These are phyloP conservation scores for Rhynchonycteris naso DNA, from an alignment of 2,797 vertebrate genomes.

Conservation along the genomic window DNA sequence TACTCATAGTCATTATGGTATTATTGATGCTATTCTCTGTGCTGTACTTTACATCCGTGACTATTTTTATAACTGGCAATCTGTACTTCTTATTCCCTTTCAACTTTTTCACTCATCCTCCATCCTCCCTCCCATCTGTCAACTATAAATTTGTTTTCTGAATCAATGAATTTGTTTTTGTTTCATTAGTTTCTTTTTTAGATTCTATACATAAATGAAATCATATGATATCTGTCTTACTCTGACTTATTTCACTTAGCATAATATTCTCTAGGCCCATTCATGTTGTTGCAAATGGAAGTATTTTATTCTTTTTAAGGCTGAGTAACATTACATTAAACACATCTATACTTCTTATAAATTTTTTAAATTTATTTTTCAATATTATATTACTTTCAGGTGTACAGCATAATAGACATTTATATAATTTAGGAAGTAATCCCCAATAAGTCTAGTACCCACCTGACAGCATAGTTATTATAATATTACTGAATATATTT, in stretches of 20 bases:
- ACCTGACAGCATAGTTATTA: neutral
- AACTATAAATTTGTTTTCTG: neutral
- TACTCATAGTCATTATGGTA: neutral
- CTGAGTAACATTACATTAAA: neutral
- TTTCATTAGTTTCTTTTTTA: neutral
- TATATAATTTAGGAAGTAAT: neutral
- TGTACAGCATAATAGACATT: neutral
- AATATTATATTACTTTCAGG: neutral
- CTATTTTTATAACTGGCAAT: neutral
- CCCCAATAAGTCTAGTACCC: neutral
- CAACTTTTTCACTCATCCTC: too few relatives aligned
- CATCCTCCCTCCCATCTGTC: neutral
- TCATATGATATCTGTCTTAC: neutral
- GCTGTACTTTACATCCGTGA: neutral
- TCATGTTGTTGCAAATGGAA: neutral
- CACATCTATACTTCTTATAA: neutral
- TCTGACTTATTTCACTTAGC: neutral
- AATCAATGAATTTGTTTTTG: neutral
- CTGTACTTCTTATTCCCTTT: neutral
- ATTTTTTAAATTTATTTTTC: neutral
- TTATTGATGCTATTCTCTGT: neutral
- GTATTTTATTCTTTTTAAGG: neutral
- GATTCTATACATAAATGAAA: neutral
- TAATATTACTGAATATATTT: neutral
- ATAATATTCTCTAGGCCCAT: neutral